A percentile compares a stretch with the other conserved stretches of the same genome.
These are phyloP conservation scores for Bufo gargarizans DNA, from an alignment of 2,113 vertebrate genomes.

Conservation along the genomic window DNA sequence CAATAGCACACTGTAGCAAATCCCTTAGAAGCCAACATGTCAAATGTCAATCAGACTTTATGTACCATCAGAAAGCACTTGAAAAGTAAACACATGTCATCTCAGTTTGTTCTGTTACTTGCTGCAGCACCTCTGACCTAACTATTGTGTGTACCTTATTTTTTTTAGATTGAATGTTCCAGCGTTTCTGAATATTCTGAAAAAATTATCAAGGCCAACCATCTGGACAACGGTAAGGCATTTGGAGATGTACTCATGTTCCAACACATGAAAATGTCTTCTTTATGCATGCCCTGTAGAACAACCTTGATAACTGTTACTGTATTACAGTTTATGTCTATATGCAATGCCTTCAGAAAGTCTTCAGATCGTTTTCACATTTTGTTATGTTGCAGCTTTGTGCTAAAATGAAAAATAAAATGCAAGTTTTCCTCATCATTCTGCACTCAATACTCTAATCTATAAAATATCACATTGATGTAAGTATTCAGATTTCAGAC, in stretches of 20 bases:
- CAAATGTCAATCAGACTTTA: not conserved
- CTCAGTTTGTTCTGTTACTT: not conserved
- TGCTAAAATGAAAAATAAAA: too few species aligned
- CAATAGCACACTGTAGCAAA: too few species aligned
- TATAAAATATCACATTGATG: too few species aligned
- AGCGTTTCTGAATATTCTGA: conserved; percentile 98
- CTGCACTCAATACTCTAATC: too few species aligned
- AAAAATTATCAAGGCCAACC: conserved; percentile 98
- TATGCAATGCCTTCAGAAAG: too few species aligned
- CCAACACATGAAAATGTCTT: not conserved
- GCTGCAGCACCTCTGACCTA: not conserved
- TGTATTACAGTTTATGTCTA: not conserved
- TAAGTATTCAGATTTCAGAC: too few species aligned
- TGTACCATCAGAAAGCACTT: not conserved
- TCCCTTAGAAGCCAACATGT: too few species aligned
- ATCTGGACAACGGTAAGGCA: conserved; percentile 92
- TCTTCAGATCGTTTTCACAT: too few species aligned
- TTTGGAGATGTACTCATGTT: conserved; percentile 43
- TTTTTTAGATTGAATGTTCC: conserved; percentile 92
- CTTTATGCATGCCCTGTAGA: not conserved
- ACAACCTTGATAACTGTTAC: not conserved
- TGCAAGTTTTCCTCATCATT: too few species aligned
- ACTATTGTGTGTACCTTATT: not conserved
- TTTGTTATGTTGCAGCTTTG: too few species aligned
- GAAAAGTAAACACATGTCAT: not conserved